Conservation (phyloP, 1,140 invertebrate species). For the Homarus americanus region DNA sequence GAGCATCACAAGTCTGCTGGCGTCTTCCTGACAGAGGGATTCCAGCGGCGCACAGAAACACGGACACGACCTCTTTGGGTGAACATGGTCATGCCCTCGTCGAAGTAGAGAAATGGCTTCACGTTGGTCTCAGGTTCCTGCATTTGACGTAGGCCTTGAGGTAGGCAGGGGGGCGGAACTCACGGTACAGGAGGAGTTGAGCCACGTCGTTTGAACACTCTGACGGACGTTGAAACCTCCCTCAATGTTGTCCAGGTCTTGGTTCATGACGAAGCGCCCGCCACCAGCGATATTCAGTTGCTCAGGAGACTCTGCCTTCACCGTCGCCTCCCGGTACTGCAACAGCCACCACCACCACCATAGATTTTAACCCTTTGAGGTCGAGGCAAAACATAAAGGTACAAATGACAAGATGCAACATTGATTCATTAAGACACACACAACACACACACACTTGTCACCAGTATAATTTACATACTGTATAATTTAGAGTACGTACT, state of each 20-base stretch:
- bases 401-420: no score
- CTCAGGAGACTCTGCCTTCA: neutral
- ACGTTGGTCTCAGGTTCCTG: neutral
- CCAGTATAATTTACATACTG: no score
- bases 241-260: neutral
- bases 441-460: no score
- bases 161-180: neutral
- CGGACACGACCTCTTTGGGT: neutral
- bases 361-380: no score
- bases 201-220: conserved; percentile 12
- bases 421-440: no score
- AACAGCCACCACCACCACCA: no score
- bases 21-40: neutral
- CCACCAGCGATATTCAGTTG: neutral
- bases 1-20: neutral
- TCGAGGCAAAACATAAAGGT: no score
- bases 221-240: conserved; percentile 22
- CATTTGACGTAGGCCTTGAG: conserved; percentile 24
- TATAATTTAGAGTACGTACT: no score
- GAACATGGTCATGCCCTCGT: neutral
- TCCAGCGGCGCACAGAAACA: neutral
- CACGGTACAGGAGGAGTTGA: neutral
- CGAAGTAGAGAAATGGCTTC: neutral
- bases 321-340: neutral
- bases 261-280: neutral